Evolutionary conservation across 2,888 invertebrate genomes (phyloP), one percentile per base, ranked within the genome.

Genomic region (Siphlonurus alternatus): DNA sequence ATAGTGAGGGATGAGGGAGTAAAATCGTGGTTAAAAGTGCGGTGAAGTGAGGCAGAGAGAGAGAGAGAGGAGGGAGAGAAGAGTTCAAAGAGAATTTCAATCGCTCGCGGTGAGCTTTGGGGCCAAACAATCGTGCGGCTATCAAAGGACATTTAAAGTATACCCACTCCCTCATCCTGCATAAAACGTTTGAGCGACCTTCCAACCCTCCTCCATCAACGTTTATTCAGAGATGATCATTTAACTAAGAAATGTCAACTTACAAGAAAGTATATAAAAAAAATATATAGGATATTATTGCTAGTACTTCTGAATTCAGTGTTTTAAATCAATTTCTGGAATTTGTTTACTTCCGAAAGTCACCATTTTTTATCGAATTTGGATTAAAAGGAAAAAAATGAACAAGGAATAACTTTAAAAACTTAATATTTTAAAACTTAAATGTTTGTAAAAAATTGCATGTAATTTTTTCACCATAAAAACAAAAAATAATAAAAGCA

Each of bases 21-120:
- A 20, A 56, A 56, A 56, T 56, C 56, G 19, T 20, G 56, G n/a
- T 56, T 56, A 22, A 56, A 56, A 56, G 56, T 22, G 22, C 56
- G n/a, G 56, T 22, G 19, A 56, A 22, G 56, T 22, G 22, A n/a
- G n/a, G 7, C 15, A 20, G n/a, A n/a, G 7, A 5, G n/a, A 22
- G 19, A 5, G 56, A n/a, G n/a, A 5, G 5, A 18, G 5, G 7
- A 5, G 7, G 56, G 22, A 7, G 56, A 56, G 56, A 38, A 38
- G 19, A 56, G 56, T 56, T 56, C 56, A 56, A 56, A 56, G 56
- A 56, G 56, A 56, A 56, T 56, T 56, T 56, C 56, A 56, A 56
- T 56, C 56, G 56, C 56, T 56, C 56, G 56, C 56, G n/a, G 19
- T 56, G 56, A 22, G 56, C 56, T 56, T 20, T 56, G 56, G 56